Percentiles rank a stretch among this genome's conserved stretches.
Evolutionary conservation across 2,888 invertebrate genomes (phyloP).

Genomic region (Athalia rosae): DNA sequence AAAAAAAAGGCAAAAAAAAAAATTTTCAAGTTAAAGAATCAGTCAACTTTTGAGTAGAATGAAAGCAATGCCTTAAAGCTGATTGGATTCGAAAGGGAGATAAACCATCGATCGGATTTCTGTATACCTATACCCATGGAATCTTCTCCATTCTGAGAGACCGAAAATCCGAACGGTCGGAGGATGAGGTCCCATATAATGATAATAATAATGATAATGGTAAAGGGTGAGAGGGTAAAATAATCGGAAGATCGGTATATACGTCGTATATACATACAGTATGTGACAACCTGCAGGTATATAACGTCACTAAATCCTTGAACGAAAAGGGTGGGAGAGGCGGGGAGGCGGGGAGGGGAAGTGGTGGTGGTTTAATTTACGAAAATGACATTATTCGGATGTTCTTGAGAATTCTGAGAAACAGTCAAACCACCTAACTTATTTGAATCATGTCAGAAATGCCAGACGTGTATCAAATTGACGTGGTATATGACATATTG

Average conservation of each 20-base stretch:
- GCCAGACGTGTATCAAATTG: no score
- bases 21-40: background rate
- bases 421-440: background rate
- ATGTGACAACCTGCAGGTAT: no score
- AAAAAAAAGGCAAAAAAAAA: background rate
- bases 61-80: slow-evolving; percentile 9
- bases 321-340: no score
- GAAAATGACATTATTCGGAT: slow-evolving; percentile 38
- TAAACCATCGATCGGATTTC: slow-evolving; percentile 37
- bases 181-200: slow-evolving; percentile 3
- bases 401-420: background rate
- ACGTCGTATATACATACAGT: no score
- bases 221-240: no score
- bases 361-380: slow-evolving; percentile 27
- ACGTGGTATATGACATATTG: no score
- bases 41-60: slow-evolving; percentile 2
- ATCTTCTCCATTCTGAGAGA: no score
- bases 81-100: slow-evolving; percentile 32
- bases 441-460: background rate
- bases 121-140: background rate
- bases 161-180: no score
- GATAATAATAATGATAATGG: no score
- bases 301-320: no score
- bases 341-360: no score
- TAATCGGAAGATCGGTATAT: no score